Evolutionary conservation across 2,113 vertebrate species (phyloP).

Genomic region (Galeopterus variegatus): DNA sequence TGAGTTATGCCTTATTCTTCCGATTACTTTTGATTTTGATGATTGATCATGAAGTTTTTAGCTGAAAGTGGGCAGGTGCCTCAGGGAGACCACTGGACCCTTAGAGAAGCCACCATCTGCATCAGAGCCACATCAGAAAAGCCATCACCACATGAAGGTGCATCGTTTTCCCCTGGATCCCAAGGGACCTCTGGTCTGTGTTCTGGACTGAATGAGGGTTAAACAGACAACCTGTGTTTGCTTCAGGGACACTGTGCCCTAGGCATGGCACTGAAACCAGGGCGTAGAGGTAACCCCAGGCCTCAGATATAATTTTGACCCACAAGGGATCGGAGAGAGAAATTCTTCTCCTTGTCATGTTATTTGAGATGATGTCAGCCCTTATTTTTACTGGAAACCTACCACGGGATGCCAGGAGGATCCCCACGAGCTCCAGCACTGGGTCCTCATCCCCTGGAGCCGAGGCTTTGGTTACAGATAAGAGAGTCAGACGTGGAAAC

Average conservation of each 20-base stretch:
- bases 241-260: not conserved
- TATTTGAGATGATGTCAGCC: not conserved
- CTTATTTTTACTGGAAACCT: not conserved
- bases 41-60: not conserved
- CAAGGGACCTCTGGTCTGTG: not conserved
- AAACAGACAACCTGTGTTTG: not conserved
- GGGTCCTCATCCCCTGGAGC: not conserved
- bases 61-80: not conserved
- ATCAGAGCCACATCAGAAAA: too few relatives aligned
- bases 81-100: not conserved
- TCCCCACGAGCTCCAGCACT: not conserved
- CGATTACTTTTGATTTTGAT: not conserved
- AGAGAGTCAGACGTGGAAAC: not conserved
- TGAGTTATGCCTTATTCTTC: not conserved
- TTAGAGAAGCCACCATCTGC: not conserved
- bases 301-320: not conserved
- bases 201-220: not conserved
- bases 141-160: rapidly evolving
- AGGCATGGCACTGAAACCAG: rapidly evolving
- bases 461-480: not conserved
- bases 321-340: not conserved
- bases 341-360: not conserved
- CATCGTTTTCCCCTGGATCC: rapidly evolving
- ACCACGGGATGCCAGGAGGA: not conserved
- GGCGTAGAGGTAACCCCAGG: not conserved